A percentile compares a stretch with the other conserved stretches of the same genome.
Conservation (phyloP, 2,797 vertebrate species). For the Carapus acus region DNA sequence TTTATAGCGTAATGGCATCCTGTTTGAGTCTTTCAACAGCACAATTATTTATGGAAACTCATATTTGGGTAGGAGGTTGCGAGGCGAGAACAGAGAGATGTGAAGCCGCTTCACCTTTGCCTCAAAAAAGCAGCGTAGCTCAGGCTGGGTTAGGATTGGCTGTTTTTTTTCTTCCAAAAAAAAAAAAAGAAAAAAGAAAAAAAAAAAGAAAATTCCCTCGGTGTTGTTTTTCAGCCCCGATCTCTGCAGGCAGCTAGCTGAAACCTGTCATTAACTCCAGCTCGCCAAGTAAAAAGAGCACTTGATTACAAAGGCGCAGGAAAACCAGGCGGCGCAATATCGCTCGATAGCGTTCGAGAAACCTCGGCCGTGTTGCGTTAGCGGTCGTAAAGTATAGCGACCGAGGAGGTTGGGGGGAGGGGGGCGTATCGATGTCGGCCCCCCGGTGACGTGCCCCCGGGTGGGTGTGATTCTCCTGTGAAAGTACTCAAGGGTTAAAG, state of each 20-base stretch:
- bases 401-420: neutral
- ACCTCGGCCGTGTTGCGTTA: slow-evolving; percentile 5
- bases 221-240: slow-evolving; percentile 59
- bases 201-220: too few relatives aligned
- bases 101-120: slow-evolving; percentile 18
- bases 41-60: slow-evolving; percentile 74
- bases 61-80: slow-evolving; percentile 51
- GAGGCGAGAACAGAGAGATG: slow-evolving; percentile 30
- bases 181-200: too few relatives aligned
- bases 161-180: too few relatives aligned
- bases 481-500: slow-evolving; percentile 2
- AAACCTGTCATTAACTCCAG: slow-evolving; percentile 64
- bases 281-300: slow-evolving; percentile 55
- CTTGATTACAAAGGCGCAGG: slow-evolving; percentile 55
- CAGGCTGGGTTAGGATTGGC: slow-evolving; percentile 17
- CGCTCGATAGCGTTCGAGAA: slow-evolving; percentile 21
- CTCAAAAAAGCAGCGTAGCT: slow-evolving; percentile 16
- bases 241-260: slow-evolving; percentile 50
- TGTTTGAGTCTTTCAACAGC: slow-evolving; percentile 64
- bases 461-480: too few relatives aligned
- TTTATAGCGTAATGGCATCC: slow-evolving; percentile 64
- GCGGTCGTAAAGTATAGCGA: slow-evolving; percentile 12
- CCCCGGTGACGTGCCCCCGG: too few relatives aligned
- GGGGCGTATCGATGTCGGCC: neutral
- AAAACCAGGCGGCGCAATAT: slow-evolving; percentile 31